phyloP scores from a whole-genome alignment of 2,888 invertebrate species.

The Hypsopygia costalis region DNA sequence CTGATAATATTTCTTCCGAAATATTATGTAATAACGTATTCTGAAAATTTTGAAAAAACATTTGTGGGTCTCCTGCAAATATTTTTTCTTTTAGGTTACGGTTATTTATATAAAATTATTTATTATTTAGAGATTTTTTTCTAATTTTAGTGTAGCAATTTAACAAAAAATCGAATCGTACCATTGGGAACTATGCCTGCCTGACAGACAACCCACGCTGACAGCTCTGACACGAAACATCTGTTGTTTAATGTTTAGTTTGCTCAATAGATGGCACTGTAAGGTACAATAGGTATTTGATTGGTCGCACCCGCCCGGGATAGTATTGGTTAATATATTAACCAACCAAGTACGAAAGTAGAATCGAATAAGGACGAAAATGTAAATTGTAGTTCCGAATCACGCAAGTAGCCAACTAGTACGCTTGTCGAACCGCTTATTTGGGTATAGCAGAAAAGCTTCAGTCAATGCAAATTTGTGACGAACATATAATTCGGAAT shows the following conservation, averaged over 20 bases:
- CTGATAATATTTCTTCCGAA: too few relatives aligned
- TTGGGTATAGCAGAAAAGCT: slow-evolving; percentile 21
- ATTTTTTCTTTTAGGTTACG: too few relatives aligned
- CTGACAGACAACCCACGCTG: too few relatives aligned
- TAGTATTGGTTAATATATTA: slow-evolving; percentile 34
- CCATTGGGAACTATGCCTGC: too few relatives aligned
- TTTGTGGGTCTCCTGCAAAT: too few relatives aligned
- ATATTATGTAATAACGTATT: too few relatives aligned
- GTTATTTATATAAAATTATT: too few relatives aligned
- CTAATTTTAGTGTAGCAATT: too few relatives aligned
- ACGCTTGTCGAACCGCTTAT: not conserved
- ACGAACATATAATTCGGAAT: slow-evolving; percentile 22
- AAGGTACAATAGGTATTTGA: slow-evolving; percentile 35
- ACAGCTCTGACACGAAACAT: not conserved
- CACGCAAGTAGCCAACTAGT: slow-evolving; percentile 15
- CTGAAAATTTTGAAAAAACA: too few relatives aligned
- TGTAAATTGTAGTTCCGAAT: slow-evolving; percentile 42
- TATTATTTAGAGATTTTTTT: too few relatives aligned
- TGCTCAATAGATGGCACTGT: slow-evolving; percentile 35
- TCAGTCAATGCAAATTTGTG: slow-evolving; percentile 12
- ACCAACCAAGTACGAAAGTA: slow-evolving; percentile 48
- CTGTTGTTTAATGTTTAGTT: not conserved
- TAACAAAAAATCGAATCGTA: too few relatives aligned
- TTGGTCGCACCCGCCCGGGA: slow-evolving; percentile 39
- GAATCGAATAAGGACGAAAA: slow-evolving; percentile 47